Base-by-base conservation (phyloP, 2,113 vertebrate genomes). In the Calypte anna region DNA sequence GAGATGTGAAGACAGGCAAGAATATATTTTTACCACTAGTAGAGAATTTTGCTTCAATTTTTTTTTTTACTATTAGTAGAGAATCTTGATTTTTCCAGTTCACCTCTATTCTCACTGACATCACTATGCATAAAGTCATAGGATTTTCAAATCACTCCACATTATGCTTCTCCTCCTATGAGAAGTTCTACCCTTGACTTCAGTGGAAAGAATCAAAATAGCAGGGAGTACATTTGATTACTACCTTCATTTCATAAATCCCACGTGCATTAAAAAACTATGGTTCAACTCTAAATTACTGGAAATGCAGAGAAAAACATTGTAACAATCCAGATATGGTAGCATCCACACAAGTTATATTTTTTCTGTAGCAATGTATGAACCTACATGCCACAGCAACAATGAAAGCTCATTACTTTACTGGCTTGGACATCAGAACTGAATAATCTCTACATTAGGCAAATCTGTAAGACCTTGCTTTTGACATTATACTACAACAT, bases 1-100 rank as follows among this genome's bases (percentile, higher is more conserved):
- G 25, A 30, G 17, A 54, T 24, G 66, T 48, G 61, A 95, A 76
- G 73, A 73, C 19, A 12, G 7, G 17, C 24, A 80, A 93, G 19
- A 79, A 63, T 36, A 91, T 48, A 83, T 76, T 91, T 54, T 86
- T 90, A 72, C 31, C 24, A 61, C 90, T 86, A 59, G 38, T 53
- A 79, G 38, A 48, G 3, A 53, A 63, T 85, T 79, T 94, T 94
- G 75, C 2, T 46, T 40, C 11, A 40, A 40, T 40, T 40, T 12
- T 40, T 40, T 40, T 76, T 91, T 54, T 86, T 90, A 72, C 31
- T 22, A 61, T 91, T 86, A 62, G 38, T 21, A 48, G 50, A 50
- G 22, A 50, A 50, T 50, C 50, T 23, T 50, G 50, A 22, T 81
- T 86, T 93, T 94, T 95, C 33, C 19, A 90, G 22, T 64, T 67